Evolutionary conservation across 2,797 vertebrate species (phyloP).

Genomic region (Chelonia mydas): DNA sequence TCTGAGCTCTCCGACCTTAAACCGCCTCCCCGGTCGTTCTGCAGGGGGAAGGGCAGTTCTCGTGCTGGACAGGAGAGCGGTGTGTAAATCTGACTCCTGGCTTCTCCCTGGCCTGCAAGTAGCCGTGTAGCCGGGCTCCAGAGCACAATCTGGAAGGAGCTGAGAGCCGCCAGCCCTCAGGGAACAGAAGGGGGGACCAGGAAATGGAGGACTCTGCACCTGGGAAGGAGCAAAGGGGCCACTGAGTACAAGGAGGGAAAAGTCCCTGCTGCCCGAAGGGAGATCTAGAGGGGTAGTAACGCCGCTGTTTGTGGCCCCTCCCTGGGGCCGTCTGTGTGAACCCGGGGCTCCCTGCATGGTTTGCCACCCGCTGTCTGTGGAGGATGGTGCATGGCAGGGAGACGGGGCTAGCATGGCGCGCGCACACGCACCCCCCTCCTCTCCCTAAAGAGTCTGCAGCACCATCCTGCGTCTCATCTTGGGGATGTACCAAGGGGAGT

Average conservation of each 20-base stretch:
- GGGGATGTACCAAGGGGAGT: neutral
- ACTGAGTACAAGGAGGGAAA: neutral
- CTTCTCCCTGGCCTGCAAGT: neutral
- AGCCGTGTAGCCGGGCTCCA: neutral
- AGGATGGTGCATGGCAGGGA: too few relatives aligned
- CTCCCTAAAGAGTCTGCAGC: neutral
- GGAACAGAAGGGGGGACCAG: too few relatives aligned
- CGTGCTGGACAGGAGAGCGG: neutral
- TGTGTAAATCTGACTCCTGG: neutral
- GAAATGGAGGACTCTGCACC: too few relatives aligned
- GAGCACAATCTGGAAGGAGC: neutral
- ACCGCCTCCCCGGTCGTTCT: neutral
- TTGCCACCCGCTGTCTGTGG: too few relatives aligned
- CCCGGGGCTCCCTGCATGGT: neutral
- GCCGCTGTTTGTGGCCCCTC: fast-evolving
- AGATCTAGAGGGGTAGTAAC: neutral
- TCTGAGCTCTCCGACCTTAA: neutral
- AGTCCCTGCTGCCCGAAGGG: too few relatives aligned
- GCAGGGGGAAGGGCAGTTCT: neutral
- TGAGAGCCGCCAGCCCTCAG: neutral
- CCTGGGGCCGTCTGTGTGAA: neutral
- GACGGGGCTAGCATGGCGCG: too few relatives aligned
- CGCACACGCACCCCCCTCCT: neutral
- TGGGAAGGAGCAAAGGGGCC: neutral
- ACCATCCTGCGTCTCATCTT: neutral